phyloP scores from a whole-genome alignment of 2,113 vertebrate genomes.

The Aramus guarauna region DNA sequence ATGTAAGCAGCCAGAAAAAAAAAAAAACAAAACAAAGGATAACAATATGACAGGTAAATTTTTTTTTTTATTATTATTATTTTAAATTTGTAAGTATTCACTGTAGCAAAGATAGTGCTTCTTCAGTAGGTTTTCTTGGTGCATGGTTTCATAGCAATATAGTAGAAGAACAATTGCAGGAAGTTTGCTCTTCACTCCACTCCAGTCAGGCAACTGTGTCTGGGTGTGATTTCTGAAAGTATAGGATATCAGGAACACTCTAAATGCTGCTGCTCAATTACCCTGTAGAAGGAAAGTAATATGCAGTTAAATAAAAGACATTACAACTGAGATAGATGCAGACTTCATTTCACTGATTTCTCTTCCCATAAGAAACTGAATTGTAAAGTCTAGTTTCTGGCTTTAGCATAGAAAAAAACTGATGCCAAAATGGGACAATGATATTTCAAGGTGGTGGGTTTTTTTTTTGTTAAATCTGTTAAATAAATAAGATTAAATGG shows the following conservation, averaged over 20 bases:
- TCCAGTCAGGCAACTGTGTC: not conserved
- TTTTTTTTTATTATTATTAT: not conserved
- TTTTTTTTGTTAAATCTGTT: not conserved
- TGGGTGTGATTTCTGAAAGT: not conserved
- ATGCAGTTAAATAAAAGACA: not conserved
- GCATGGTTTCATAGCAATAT: not conserved
- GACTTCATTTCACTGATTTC: not conserved
- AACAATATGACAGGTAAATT: not conserved
- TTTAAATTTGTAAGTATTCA: not conserved
- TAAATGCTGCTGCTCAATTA: rapidly evolving
- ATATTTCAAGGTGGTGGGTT: not conserved
- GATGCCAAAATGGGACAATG: not conserved
- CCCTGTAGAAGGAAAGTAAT: not conserved
- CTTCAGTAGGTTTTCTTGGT: not conserved
- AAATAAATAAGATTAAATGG: not conserved
- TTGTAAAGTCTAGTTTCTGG: not conserved
- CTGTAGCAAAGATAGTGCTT: not conserved
- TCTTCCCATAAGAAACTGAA: not conserved
- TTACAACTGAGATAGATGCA: not conserved
- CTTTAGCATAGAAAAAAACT: not conserved
- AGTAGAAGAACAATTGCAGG: not conserved
- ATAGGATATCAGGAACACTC: not conserved
- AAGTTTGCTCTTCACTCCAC: not conserved
- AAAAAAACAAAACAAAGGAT: not conserved
- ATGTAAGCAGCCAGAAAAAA: not conserved